Percentiles rank a stretch among this genome's conserved stretches.
Evolutionary conservation across 2,113 vertebrate species (phyloP).

Genomic region (Capreolus pygargus): DNA sequence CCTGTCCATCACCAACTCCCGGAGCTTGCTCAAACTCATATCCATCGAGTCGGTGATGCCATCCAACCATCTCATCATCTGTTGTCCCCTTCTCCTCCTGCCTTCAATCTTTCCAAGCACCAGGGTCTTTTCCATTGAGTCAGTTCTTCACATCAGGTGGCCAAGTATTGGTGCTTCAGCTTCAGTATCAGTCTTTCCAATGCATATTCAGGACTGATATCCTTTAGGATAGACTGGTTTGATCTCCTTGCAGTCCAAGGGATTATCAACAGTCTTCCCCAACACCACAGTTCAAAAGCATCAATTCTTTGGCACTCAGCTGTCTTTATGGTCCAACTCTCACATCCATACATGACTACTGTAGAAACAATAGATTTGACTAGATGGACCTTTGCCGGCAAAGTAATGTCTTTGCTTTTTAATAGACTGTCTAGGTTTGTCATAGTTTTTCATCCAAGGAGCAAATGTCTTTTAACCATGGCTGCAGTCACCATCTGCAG

Average conservation of each 20-base stretch:
- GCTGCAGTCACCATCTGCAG: not conserved
- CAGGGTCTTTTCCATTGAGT: not conserved
- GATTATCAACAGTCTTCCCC: not conserved
- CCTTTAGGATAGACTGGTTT: not conserved
- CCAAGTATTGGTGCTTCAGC: not conserved
- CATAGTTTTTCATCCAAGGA: not conserved
- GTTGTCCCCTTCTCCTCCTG: not conserved
- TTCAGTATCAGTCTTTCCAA: not conserved
- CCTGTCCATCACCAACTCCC: not conserved
- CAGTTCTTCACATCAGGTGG: not conserved
- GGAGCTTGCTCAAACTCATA: not conserved
- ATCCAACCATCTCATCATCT: not conserved
- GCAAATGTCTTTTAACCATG: no score
- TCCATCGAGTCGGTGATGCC: accelerated
- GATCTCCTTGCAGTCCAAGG: not conserved
- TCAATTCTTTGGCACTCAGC: not conserved
- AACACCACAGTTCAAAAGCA: not conserved
- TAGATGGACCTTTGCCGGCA: accelerated
- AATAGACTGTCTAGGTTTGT: not conserved
- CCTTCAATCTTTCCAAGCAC: not conserved
- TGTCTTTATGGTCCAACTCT: not conserved
- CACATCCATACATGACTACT: not conserved
- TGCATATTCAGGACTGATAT: not conserved
- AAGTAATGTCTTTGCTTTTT: not conserved
- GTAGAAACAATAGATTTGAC: not conserved